Percentiles rank a stretch among this genome's conserved stretches.
Conservation (phyloP, 1,140 invertebrate species). For the Nebria ingens region DNA sequence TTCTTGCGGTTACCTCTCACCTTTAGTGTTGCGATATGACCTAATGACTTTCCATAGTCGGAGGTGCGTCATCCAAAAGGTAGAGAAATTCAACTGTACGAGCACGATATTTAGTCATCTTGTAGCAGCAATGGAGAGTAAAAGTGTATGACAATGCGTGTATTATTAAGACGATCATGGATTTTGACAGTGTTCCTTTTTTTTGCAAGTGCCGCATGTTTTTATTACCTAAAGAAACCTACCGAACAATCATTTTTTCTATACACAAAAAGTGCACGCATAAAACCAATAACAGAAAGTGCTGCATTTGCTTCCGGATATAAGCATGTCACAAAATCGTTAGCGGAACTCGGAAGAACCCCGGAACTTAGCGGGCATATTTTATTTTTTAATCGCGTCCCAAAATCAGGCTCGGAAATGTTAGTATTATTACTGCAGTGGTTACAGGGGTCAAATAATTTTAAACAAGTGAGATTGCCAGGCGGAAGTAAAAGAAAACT, state of each 20-base stretch:
- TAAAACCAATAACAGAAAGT: not conserved
- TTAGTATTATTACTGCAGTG: slow-evolving; percentile 52
- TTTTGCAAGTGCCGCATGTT: not conserved
- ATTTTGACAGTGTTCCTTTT: not conserved
- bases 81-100: not conserved
- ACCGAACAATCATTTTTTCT: not conserved
- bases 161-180: not conserved
- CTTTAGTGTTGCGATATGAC: not conserved
- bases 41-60: not conserved
- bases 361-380: slow-evolving; percentile 41
- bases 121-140: not conserved
- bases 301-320: not conserved
- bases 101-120: not conserved
- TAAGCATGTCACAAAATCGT: slow-evolving; percentile 41
- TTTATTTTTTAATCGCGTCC: slow-evolving; percentile 53
- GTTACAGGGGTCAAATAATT: slow-evolving; percentile 48
- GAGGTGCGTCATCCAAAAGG: not conserved
- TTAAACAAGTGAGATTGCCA: slow-evolving; percentile 46
- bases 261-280: not conserved
- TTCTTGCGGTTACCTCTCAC: not conserved
- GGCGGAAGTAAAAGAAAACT: slow-evolving; percentile 35
- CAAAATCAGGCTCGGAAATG: slow-evolving; percentile 52
- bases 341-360: slow-evolving; percentile 39
- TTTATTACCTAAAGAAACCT: not conserved
- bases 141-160: not conserved